These are phyloP conservation scores for Gorilla gorilla DNA, from an alignment of 2,113 vertebrate genomes.

Conservation along the genomic window DNA sequence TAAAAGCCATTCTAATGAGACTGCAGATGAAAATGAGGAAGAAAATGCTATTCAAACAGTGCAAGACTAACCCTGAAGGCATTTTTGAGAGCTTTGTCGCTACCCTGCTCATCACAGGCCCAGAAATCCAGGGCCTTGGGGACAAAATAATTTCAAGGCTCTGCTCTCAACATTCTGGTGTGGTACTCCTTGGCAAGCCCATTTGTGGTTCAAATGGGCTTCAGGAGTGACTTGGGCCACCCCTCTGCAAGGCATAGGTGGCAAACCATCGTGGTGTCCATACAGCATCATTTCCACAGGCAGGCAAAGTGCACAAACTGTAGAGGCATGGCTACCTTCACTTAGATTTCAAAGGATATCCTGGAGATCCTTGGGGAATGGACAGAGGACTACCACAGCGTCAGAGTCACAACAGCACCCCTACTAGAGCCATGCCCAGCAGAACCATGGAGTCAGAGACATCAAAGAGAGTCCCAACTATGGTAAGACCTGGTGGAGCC, in stretches of 20 bases:
- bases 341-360: not conserved
- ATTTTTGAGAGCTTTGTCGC: not conserved
- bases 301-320: not conserved
- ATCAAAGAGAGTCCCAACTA: not conserved
- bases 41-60: not conserved
- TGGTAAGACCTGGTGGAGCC: not conserved
- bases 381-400: not conserved
- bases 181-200: not conserved
- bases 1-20: not conserved
- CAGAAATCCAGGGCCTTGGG: not conserved
- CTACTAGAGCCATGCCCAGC: not conserved
- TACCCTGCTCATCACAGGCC: not conserved
- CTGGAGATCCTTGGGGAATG: not conserved
- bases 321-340: not conserved
- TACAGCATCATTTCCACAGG: not conserved
- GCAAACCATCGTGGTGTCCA: not conserved
- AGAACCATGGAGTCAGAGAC: not conserved
- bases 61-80: not conserved
- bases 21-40: not conserved
- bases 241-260: not conserved
- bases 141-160: not conserved
- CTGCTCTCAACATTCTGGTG: not conserved
- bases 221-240: not conserved
- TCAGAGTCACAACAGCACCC: not conserved
- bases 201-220: not conserved